Base-by-base conservation (phyloP, 2,797 vertebrate species). In the Tapera naevia region DNA sequence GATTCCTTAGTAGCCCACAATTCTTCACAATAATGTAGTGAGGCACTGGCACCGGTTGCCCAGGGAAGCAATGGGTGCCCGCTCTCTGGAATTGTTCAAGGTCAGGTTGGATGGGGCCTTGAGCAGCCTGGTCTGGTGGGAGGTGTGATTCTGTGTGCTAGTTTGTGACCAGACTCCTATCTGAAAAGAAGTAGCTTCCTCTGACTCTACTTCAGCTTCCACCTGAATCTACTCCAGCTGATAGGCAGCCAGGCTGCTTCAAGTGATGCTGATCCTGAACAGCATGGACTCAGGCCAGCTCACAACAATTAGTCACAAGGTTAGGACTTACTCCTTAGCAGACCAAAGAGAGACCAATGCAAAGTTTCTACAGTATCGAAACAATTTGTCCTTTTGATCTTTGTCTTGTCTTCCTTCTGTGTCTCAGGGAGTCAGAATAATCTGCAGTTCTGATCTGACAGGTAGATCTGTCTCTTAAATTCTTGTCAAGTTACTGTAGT, bases 171-270 rank as follows among this genome's bases (percentile, higher is more conserved):
- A 62, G 71, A 19, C 80, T 76, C 46, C 53, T 21, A 1, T 56
- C 39, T 33, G 85, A 76, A 89, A 67, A 56, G 88, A 24, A 61
- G 5, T 22, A 41, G 81, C 81, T 88, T 72, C 54, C 51, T 51
- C 86, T 93, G 93, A 88, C 87, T n/a, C n/a, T n/a, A 57, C 64
- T 28, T 88, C 88, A 54, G 93, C 91, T 88, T 75, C 46, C 54
- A 33, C 72, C 85, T 81, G 94, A 93, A 50, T 28, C 45, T 67
- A 43, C 76, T 94, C 76, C 93, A 92, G 89, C 80, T 93, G 91
- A 74, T 51, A 1, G 0, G 19, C 27, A 39, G 91, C 85, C 93
- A 89, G 61, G 39, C 87, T 78, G 65, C 69, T 95, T 64, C 79
- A 37, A 72, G 69, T 81, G 84, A 60, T 91, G 91, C 83, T 93